Evolutionary conservation across 2,888 invertebrate genomes (phyloP), one percentile per base, ranked within the genome.

Genomic region (Ichneumoninae sp.): DNA sequence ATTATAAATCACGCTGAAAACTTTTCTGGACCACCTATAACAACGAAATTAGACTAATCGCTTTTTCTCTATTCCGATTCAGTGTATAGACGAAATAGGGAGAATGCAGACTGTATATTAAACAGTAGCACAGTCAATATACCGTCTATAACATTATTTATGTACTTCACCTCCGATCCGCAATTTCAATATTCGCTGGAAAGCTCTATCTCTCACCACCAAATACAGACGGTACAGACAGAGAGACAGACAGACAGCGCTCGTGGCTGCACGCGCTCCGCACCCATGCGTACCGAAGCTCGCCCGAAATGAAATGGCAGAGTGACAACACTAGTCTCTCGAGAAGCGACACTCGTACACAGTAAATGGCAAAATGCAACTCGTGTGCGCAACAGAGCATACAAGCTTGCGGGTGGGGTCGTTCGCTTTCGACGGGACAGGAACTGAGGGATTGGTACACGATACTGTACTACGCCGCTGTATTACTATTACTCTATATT

Each of bases 291-390:
- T 88, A 87, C 88, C 90, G 22, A 57, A 22, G 10, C 57, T 62
- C 62, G 62, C 62, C 89, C 86, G 86, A 89, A 91, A 91, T 91
- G 90, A 92, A 91, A 92, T 89, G 89, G 87, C 88, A 88, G 88
- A 84, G 85, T 82, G 85, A 85, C 82, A 77, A 85, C 76, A 62
- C 78, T 66, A 52, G 71, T 72, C 80, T 80, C 83, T 77, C 80
- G 79, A 77, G 74, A 77, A 83, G 80, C 80, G 62, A 80, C 62
- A 66, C 72, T 72, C 68, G 62, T 66, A 60, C 68, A 72, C 50
- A 16, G 70, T 71, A 76, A 84, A 84, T 84, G 80, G 80, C 84
- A 78, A 62, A 62, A 80, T 80, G 80, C 77, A 81, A 69, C 75
- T 70, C 69, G 50, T 71, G 84, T 80, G 80, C 68, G 84, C 85